These are phyloP conservation scores for Clarias gariepinus DNA, from an alignment of 2,113 vertebrate genomes.

Conservation along the genomic window DNA sequence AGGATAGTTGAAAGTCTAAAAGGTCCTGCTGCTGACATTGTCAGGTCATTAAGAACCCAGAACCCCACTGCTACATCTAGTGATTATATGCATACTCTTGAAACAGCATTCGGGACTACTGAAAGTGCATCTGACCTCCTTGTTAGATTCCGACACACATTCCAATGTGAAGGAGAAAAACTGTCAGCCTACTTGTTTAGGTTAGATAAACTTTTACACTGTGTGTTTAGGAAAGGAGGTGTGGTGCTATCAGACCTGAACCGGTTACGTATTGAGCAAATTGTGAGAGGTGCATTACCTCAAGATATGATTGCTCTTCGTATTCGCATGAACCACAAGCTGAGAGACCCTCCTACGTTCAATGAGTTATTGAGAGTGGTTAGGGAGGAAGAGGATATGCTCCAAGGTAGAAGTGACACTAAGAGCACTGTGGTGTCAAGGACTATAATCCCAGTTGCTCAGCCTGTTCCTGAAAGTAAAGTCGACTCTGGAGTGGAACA, in stretches of 20 bases:
- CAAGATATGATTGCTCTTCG: background rate
- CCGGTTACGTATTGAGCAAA: background rate
- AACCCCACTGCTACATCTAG: conserved; percentile 24
- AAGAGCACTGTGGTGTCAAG: background rate
- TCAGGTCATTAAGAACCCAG: conserved; percentile 12
- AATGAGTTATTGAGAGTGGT: background rate
- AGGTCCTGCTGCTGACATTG: too few species aligned
- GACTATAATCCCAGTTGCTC: background rate
- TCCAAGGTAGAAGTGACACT: too few species aligned
- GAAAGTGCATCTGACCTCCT: background rate
- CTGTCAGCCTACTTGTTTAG: conserved; percentile 20
- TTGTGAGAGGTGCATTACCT: background rate
- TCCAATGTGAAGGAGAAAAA: conserved; percentile 19
- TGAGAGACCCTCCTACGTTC: background rate
- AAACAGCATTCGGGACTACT: conserved; percentile 44
- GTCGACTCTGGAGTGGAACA: background rate
- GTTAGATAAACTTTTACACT: background rate
- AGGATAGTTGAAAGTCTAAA: too few species aligned
- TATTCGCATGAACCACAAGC: background rate
- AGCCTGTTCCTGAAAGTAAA: background rate
- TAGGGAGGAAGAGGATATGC: too few species aligned
- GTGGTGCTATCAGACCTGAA: background rate
- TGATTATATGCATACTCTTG: conserved; percentile 37
- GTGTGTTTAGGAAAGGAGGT: background rate
- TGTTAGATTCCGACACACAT: background rate